Conservation (phyloP, 2,797 vertebrate species). For the Mus caroli region DNA sequence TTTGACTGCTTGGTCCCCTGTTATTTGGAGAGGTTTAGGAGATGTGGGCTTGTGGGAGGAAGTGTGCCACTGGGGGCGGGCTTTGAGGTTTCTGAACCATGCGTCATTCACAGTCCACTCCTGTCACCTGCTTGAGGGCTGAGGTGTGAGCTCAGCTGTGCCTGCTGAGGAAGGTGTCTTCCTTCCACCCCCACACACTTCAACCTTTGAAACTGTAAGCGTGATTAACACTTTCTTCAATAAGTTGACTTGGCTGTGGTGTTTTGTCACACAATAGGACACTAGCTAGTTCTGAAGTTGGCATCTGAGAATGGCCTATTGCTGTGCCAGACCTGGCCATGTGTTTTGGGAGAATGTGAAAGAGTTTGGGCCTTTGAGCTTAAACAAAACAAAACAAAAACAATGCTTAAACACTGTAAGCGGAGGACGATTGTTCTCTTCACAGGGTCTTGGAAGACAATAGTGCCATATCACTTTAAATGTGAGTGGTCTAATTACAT, state of each 20-base stretch:
- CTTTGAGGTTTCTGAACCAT: not conserved
- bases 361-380: not conserved
- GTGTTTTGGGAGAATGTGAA: not conserved
- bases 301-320: not conserved
- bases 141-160: not conserved
- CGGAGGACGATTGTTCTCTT: too few species aligned
- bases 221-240: not conserved
- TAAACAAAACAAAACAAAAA: not conserved
- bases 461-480: not conserved
- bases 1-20: not conserved
- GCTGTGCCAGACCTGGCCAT: not conserved
- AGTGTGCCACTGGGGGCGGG: not conserved
- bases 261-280: not conserved
- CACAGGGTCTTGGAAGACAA: not conserved
- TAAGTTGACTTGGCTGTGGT: not conserved
- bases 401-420: not conserved
- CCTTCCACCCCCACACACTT: not conserved
- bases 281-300: not conserved
- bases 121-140: not conserved
- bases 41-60: not conserved
- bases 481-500: not conserved
- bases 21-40: not conserved
- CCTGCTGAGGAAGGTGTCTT: rapidly evolving
- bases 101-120: not conserved
- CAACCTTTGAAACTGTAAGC: too few species aligned